These are phyloP conservation scores for Paedocypris sp. DNA, from an alignment of 2,113 vertebrate genomes.

Conservation along the genomic window DNA sequence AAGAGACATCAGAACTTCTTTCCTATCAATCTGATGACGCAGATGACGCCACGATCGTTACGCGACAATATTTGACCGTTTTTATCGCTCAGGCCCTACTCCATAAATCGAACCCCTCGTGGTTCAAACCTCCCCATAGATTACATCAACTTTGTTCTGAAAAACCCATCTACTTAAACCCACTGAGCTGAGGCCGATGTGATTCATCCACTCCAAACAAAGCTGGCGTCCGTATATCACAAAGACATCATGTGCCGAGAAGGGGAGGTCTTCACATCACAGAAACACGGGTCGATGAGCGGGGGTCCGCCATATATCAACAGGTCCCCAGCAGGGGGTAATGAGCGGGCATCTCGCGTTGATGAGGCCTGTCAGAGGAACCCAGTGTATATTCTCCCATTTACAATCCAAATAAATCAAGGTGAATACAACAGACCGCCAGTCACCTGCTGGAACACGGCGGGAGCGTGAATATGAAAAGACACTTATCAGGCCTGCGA, in stretches of 20 bases:
- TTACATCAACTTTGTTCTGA: too few relatives aligned
- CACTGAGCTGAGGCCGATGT: too few relatives aligned
- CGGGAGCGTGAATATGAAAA: too few relatives aligned
- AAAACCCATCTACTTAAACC: too few relatives aligned
- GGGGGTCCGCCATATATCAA: slow-evolving; percentile 1
- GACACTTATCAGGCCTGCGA: too few relatives aligned
- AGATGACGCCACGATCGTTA: too few relatives aligned
- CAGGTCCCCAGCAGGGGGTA: slow-evolving; percentile 9
- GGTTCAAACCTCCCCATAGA: too few relatives aligned
- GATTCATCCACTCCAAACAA: background rate
- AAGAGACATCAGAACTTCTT: too few relatives aligned
- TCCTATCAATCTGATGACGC: too few relatives aligned
- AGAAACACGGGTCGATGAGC: background rate
- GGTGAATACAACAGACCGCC: background rate
- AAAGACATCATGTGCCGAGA: background rate
- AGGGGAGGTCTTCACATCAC: slow-evolving; percentile 2
- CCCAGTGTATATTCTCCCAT: slow-evolving; percentile 7
- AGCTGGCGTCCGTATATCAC: slow-evolving; percentile 1
- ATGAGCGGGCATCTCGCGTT: background rate
- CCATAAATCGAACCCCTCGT: too few relatives aligned
- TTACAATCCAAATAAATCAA: slow-evolving; percentile 9
- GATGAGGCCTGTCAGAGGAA: slow-evolving; percentile 19
- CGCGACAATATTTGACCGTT: too few relatives aligned
- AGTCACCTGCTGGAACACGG: background rate
- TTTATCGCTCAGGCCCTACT: too few relatives aligned